phyloP scores from a whole-genome alignment of 2,797 vertebrate species.

The Cyprinodon diabolis region DNA sequence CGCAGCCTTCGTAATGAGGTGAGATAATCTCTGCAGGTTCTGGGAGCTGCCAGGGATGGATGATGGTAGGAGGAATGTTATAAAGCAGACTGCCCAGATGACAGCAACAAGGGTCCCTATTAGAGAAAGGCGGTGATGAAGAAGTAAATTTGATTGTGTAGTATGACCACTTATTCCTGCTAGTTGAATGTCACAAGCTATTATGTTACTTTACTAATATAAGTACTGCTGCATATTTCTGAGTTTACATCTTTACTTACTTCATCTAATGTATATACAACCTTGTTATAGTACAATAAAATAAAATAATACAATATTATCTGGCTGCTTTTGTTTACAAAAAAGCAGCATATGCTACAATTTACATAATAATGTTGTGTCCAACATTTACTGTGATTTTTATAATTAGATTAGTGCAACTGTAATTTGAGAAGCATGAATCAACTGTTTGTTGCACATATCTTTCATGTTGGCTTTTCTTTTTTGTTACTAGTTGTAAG shows the following conservation, averaged over 20 bases:
- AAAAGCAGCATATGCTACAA: background rate
- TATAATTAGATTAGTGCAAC: background rate
- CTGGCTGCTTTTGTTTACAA: background rate
- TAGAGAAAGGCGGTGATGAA: slow-evolving; percentile 44
- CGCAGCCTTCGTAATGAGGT: slow-evolving; percentile 69
- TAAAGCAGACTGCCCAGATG: slow-evolving; percentile 56
- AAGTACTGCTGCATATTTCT: background rate
- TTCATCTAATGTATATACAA: background rate
- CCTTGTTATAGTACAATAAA: background rate
- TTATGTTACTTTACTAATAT: background rate
- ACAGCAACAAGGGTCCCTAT: slow-evolving; percentile 46
- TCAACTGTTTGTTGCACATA: background rate
- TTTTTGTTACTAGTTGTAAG: too few species aligned
- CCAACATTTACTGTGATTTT: background rate
- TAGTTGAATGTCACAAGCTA: background rate
- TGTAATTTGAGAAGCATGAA: background rate
- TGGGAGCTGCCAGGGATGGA: slow-evolving; percentile 53
- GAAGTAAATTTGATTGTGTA: slow-evolving; percentile 66
- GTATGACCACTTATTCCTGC: slow-evolving; percentile 42
- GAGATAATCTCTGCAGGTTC: slow-evolving; percentile 69
- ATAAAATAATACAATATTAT: background rate
- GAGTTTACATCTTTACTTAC: background rate
- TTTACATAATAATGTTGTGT: background rate
- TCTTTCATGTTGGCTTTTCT: background rate
- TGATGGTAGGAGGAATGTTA: slow-evolving; percentile 53